A percentile compares a stretch with the other conserved stretches of the same genome.
Evolutionary conservation across 2,797 vertebrate species (phyloP).

Genomic region (Poeciliopsis paucimaculata): DNA sequence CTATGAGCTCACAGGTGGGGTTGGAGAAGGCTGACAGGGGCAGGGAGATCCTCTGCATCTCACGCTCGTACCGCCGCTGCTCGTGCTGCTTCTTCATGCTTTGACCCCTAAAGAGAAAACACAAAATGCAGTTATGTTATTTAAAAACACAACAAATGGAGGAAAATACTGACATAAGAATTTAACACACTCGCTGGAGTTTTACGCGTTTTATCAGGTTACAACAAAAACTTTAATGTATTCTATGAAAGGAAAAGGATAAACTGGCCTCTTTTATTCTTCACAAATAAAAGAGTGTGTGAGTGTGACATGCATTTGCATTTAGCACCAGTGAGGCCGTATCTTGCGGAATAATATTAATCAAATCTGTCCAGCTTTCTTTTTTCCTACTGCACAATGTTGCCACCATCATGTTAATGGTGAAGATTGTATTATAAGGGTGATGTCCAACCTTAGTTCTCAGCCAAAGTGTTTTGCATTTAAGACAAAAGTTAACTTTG

Average conservation of each 20-base stretch:
- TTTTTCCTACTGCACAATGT: not conserved
- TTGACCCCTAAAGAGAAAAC: conserved; percentile 80
- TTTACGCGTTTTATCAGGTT: not conserved
- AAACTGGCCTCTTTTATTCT: not conserved
- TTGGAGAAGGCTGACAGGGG: conserved; percentile 93
- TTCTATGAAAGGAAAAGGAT: not conserved
- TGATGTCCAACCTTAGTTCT: not conserved
- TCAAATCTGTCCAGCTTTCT: not conserved
- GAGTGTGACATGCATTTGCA: not conserved
- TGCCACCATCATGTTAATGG: not conserved
- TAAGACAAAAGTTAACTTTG: not conserved
- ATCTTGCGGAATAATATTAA: not conserved
- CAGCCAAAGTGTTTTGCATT: not conserved
- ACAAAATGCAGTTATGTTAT: not conserved
- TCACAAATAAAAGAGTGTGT: not conserved
- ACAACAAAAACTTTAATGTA: not conserved
- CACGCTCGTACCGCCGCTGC: conserved; percentile 87
- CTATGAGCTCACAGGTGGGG: conserved; percentile 90
- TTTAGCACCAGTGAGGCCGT: not conserved
- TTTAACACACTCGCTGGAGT: not conserved
- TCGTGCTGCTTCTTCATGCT: conserved; percentile 89
- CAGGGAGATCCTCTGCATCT: conserved; percentile 94
- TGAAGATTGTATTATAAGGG: not conserved
- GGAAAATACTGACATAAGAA: not conserved
- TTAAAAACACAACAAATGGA: not conserved